A percentile compares a stretch with the other conserved stretches of the same genome.
Evolutionary conservation across 2,113 vertebrate species (phyloP).

Genomic region (Macroglossus sobrinus): DNA sequence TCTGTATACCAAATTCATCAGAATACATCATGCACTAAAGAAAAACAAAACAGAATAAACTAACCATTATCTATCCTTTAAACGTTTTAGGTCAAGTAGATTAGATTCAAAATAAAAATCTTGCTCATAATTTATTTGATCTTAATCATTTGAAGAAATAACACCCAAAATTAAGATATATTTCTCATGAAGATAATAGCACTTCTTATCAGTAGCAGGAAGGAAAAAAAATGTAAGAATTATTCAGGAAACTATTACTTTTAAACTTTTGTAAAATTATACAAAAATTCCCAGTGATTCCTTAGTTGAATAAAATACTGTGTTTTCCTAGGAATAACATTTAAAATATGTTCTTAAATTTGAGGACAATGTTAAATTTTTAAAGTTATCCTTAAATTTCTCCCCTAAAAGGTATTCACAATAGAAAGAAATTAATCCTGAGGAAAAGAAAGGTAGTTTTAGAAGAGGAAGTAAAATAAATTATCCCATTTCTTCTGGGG

Average conservation of each 20-base stretch:
- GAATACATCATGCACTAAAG: neutral
- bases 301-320: neutral
- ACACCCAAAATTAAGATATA: neutral
- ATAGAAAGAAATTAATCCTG: neutral
- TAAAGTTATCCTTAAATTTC: neutral
- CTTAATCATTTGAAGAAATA: slow-evolving; percentile 15
- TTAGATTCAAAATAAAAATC: slow-evolving; percentile 1
- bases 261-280: slow-evolving; percentile 15
- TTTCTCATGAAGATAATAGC: neutral
- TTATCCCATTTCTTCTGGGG: neutral
- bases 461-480: slow-evolving; percentile 23
- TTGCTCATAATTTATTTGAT: slow-evolving; percentile 7
- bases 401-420: neutral
- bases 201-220: neutral
- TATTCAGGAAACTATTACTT: neutral
- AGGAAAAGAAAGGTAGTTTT: neutral
- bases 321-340: neutral
- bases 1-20: neutral
- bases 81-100: neutral
- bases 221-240: neutral
- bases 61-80: neutral
- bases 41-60: neutral
- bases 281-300: neutral
- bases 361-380: neutral
- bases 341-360: slow-evolving; percentile 30